A percentile compares a stretch with the other conserved stretches of the same genome.
Conservation (phyloP, 2,113 vertebrate genomes). For the Odontophorus gujanensis region DNA sequence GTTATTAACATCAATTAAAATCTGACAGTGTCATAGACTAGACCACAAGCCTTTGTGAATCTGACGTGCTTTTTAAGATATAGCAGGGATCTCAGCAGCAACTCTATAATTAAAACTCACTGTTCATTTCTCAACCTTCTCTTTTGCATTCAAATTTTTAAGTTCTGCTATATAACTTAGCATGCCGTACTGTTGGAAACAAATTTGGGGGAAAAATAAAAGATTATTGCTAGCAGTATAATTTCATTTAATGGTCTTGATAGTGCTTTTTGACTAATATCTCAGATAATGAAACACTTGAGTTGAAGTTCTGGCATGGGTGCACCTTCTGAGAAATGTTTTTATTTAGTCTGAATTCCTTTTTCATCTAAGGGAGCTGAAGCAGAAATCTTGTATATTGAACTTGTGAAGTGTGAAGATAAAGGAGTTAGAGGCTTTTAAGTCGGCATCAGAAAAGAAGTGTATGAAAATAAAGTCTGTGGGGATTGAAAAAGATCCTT, state of each 20-base stretch:
- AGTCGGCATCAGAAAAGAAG: background rate
- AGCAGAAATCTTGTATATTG: constrained; percentile 22
- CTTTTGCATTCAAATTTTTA: background rate
- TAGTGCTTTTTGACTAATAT: constrained; percentile 5
- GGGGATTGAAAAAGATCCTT: background rate
- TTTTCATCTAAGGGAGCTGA: constrained; percentile 33
- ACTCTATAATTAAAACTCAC: background rate
- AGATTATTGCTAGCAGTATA: background rate
- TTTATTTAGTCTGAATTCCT: constrained; percentile 30
- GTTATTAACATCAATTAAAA: background rate
- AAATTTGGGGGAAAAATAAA: accelerated
- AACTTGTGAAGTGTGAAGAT: constrained; percentile 8
- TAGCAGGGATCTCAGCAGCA: background rate
- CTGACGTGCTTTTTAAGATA: background rate
- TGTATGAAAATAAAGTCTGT: background rate
- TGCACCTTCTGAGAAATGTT: background rate
- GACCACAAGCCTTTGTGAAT: background rate
- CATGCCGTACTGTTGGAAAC: background rate
- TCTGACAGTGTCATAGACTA: background rate
- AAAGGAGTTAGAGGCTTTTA: background rate
- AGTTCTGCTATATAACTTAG: background rate
- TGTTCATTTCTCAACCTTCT: background rate
- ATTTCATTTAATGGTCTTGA: background rate
- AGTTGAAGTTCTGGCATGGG: background rate
- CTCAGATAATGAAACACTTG: background rate